Evolutionary conservation across 2,888 invertebrate genomes (phyloP).

Genomic region (Buathra laborator): DNA sequence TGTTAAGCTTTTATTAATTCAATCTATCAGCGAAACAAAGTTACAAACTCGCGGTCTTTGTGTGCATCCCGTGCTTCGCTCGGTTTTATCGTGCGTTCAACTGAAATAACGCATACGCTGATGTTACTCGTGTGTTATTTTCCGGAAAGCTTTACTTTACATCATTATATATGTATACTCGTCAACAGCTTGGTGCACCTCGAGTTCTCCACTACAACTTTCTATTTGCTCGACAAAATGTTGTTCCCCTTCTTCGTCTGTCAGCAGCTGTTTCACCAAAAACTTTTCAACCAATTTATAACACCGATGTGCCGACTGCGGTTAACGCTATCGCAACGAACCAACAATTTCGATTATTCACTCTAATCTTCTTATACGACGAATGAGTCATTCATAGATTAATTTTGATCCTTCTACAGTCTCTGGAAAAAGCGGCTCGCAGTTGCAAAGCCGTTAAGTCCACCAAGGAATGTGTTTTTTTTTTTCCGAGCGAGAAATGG

Average conservation of each 20-base stretch:
- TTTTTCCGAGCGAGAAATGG: background rate
- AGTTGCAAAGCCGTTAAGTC: background rate
- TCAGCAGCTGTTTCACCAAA: slow-evolving; percentile 20
- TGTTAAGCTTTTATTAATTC: background rate
- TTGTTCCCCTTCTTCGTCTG: background rate
- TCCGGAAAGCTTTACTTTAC: background rate
- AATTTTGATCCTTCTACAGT: slow-evolving; percentile 1
- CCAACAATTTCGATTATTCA: background rate
- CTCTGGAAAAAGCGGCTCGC: slow-evolving; percentile 1
- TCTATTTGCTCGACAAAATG: slow-evolving; percentile 15
- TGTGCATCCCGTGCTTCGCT: background rate
- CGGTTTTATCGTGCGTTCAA: background rate
- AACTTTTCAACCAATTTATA: slow-evolving; percentile 13
- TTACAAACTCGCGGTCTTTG: background rate
- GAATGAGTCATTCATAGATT: slow-evolving; percentile 17
- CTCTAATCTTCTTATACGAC: slow-evolving; percentile 12
- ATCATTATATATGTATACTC: background rate
- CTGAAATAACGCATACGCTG: slow-evolving; percentile 9
- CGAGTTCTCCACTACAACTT: background rate
- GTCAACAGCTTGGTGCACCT: background rate
- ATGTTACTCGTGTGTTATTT: background rate
- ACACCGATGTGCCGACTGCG: background rate
- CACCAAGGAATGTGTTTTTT: background rate
- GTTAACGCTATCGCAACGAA: background rate
- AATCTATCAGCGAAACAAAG: background rate